phyloP scores from a whole-genome alignment of 2,797 vertebrate genomes.

The Pantherophis alleghaniensis region DNA sequence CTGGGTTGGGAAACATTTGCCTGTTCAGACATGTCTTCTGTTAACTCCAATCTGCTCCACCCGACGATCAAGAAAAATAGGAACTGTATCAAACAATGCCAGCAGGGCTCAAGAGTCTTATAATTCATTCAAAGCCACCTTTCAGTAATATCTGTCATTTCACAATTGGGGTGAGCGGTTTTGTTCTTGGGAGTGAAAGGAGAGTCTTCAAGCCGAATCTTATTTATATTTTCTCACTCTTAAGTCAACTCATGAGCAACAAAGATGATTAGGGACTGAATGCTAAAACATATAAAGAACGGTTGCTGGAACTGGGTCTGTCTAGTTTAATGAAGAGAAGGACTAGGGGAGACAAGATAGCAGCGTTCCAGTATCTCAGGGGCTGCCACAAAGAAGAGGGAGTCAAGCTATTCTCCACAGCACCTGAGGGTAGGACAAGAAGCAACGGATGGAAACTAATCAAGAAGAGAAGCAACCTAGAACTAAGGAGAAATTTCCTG shows the following conservation, averaged over 20 bases:
- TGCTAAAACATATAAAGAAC: no score
- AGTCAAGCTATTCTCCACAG: no score
- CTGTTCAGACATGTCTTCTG: background rate
- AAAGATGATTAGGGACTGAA: no score
- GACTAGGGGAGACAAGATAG: no score
- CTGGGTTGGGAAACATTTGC: background rate
- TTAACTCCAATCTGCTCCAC: background rate
- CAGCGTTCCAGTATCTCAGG: no score
- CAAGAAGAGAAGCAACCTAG: no score
- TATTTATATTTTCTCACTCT: background rate
- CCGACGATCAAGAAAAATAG: background rate
- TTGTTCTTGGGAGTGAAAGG: background rate
- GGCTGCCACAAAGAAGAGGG: no score
- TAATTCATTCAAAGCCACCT: background rate
- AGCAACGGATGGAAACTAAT: no score
- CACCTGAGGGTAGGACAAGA: no score
- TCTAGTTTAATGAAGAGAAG: no score
- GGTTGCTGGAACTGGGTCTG: no score
- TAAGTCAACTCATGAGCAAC: background rate
- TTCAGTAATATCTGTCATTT: background rate
- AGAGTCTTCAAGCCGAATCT: background rate
- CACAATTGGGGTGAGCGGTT: background rate
- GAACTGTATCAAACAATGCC: background rate
- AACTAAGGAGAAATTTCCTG: no score
- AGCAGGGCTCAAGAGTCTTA: background rate